These are phyloP conservation scores for Spodoptera picta DNA, from an alignment of 2,888 invertebrate species.

Conservation along the genomic window DNA sequence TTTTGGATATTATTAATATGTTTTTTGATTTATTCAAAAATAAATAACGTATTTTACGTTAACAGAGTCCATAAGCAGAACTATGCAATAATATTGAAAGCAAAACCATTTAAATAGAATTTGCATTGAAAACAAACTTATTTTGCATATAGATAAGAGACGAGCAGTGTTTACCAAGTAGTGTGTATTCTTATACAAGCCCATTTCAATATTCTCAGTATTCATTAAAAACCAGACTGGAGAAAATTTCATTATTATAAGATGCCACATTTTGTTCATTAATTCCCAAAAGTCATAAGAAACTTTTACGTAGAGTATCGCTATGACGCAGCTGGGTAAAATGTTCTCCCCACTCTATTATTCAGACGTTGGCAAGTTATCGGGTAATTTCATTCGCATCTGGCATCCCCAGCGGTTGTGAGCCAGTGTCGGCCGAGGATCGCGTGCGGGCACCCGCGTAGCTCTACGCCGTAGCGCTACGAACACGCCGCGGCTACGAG, in stretches of 20 bases:
- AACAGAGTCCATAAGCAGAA: too few relatives aligned
- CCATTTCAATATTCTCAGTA: constrained; percentile 7
- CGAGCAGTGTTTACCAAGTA: neutral
- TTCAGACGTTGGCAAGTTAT: constrained; percentile 61
- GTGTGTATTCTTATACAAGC: constrained; percentile 9
- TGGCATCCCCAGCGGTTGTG: constrained; percentile 67
- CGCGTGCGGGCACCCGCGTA: constrained; percentile 67
- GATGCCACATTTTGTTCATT: constrained; percentile 42
- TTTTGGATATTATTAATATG: too few relatives aligned
- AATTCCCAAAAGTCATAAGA: constrained; percentile 35
- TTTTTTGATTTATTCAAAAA: too few relatives aligned
- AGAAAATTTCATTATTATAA: constrained; percentile 35
- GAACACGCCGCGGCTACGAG: constrained; percentile 60
- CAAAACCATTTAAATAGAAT: neutral
- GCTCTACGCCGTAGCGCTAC: constrained; percentile 70
- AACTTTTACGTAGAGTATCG: constrained; percentile 42
- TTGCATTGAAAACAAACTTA: constrained; percentile 4
- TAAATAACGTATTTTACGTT: too few relatives aligned
- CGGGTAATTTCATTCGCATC: constrained; percentile 68
- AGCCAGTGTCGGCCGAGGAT: constrained; percentile 66
- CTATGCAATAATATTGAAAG: too few relatives aligned
- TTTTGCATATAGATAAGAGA: constrained; percentile 7
- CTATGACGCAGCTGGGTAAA: constrained; percentile 56
- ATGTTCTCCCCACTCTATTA: constrained; percentile 60
- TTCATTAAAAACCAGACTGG: constrained; percentile 1